Evolutionary conservation across 2,113 vertebrate genomes (phyloP).

Genomic region (Himantopus leucocephalus): DNA sequence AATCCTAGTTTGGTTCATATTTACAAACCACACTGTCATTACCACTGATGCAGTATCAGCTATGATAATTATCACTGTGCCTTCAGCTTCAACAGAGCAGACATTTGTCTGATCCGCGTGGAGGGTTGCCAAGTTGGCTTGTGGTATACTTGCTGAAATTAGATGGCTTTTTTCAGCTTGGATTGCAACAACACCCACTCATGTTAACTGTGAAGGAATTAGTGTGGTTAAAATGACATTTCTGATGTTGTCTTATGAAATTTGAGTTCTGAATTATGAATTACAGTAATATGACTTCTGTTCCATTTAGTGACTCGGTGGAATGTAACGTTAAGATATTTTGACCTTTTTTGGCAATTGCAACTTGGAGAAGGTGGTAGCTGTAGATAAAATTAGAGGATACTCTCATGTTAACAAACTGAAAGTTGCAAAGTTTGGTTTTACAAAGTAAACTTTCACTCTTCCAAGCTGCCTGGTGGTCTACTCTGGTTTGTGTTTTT

Average conservation of each 20-base stretch:
- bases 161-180: conserved; percentile 79
- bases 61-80: conserved; percentile 80
- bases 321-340: conserved; percentile 68
- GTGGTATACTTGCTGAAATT: conserved; percentile 75
- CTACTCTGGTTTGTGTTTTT: background rate
- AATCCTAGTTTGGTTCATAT: conserved; percentile 81
- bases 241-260: conserved; percentile 76
- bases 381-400: conserved; percentile 68
- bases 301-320: conserved; percentile 59
- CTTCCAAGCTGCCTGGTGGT: conserved; percentile 28
- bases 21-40: conserved; percentile 85
- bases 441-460: conserved; percentile 61
- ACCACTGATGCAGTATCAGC: conserved; percentile 75
- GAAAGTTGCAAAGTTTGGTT: conserved; percentile 62
- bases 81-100: conserved; percentile 80
- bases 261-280: conserved; percentile 77
- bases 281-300: conserved; percentile 49
- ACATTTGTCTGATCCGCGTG: conserved; percentile 79
- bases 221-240: conserved; percentile 69
- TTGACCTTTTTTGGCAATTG: conserved; percentile 63
- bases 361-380: conserved; percentile 47
- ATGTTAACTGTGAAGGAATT: conserved; percentile 74
- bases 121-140: conserved; percentile 82
- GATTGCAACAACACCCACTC: conserved; percentile 78
- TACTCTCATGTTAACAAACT: conserved; percentile 68